Evolutionary conservation across 2,888 invertebrate genomes (phyloP), one percentile per base, ranked within the genome.

Genomic region (Hoplodrina ambigua): DNA sequence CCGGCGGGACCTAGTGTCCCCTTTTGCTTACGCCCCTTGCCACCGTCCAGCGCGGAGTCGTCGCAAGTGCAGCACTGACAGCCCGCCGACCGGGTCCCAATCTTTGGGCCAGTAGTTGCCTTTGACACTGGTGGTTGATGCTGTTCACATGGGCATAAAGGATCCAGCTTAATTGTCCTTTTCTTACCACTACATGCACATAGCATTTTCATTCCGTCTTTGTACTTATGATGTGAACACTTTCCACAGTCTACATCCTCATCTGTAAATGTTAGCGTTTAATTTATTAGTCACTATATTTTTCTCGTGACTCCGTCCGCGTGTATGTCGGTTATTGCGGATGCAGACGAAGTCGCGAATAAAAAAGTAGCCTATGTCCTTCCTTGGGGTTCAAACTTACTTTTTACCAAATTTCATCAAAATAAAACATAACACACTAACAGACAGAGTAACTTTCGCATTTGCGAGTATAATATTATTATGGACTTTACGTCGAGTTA

Each of bases 61-160:
- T 59, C 56, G n/a, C 57, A 69, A 20, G 17, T 5, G 37, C 69
- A 65, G 30, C 54, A 62, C 41, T 79, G 72, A 44, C 67, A 41
- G 10, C 71, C 65, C 8, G 25, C 37, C 4, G 75, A 72, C 37
- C 52, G 53, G 41, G 69, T 65, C 0, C n/a, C 69, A 0, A 30
- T 0, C 41, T 65, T 75, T 15, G 67, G 56, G 37, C 67, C 75
- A 25, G 41, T 2, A 30, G 13, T 19, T 10, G 41, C 37, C 4
- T 53, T 49, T 5, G 76, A 60, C n/a, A 72, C 58, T 15, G 69
- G 54, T 11, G 53, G 54, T 41, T 57, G 66, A 19, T 61, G 46
- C 7, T 50, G 19, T 62, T 81, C 57, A 15, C 69, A 83, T 37
- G 81, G 81, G 13, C 81, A 70, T 15, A 69, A 60, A 37, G 60